Base-by-base conservation (phyloP, 1,140 invertebrate species). In the Drosophila sproati region DNA sequence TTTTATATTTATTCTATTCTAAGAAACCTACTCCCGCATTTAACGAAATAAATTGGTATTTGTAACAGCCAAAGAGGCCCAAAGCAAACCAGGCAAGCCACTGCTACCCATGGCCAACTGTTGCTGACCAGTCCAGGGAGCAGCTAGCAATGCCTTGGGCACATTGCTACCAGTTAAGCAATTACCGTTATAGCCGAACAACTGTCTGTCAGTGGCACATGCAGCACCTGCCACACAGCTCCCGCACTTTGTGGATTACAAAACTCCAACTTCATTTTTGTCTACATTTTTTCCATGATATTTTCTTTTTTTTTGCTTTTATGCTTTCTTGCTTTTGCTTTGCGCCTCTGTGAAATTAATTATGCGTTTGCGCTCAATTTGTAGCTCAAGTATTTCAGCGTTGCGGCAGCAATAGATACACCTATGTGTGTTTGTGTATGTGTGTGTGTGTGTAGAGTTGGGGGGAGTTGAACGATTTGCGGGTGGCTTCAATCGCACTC, bases 291-390 rank as follows among this genome's bases (percentile, higher is more conserved):
- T 69, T 57, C 70, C 37, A 62, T 61, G 20, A 63, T 69, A 6
- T 52, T 51, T 52, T 64, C 35, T 67, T 43, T 60, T 57, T 57
- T 51, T 47, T 57, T 59, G 43, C 56, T 51, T 63, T 20, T 20
- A 20, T 20, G 20, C 20, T 20, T 20, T 20, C 1, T 20, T 20
- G 20, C 34, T 28, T 50, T 68, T 72, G 48, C 71, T 35, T 51
- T 45, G 62, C 73, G 77, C 63, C 77, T 63, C 66, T 77, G 20
- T 20, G 83, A 78, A 87, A 87, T 87, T 87, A 87, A 88, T 87
- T 87, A 87, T 87, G 83, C 83, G 83, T 87, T 87, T 80, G 83
- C 83, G 83, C 83, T 88, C 83, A 88, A 87, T 87, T 87, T 87
- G 83, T 87, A 87, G 83, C 77, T 51, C 79, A 88, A 83, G 81